Base-by-base conservation (phyloP, 1,140 invertebrate species). In the Asobara japonica region DNA sequence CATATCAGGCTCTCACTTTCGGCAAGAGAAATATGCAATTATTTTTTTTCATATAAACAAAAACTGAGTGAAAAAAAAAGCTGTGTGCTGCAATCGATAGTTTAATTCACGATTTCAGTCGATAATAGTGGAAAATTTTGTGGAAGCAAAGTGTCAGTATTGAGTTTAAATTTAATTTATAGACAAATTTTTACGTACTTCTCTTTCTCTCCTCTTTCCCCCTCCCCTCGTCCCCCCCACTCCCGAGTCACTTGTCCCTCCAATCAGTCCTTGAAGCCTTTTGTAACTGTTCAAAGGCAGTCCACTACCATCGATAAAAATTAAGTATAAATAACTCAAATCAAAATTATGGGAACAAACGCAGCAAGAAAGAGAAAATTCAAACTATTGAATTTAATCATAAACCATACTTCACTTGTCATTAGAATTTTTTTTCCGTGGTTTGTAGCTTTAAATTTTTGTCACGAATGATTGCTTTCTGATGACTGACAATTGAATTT, bases 1-100 rank as follows among this genome's bases (percentile, higher is more conserved):
- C 80, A 82, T 82, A 82, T 82, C 80, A 82, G 69, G 27, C 72
- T 80, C 74, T 73, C 73, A 68, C 61, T 70, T 45, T n/a, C 33
- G 36, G 31, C 25, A 16, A 30, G 13, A 67, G 6, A 36, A 68
- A 64, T 31, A 30, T n/a, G n/a, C n/a, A 22, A 10, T 31, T 10
- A 60, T 30, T 29, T 36, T n/a, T n/a, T n/a, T n/a, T n/a, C n/a
- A n/a, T n/a, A n/a, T n/a, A n/a, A n/a, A 36, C 11, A 36, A 36
- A 5, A 36, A 36, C 11, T 36, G 31, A 36, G 5, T 6, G 5
- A 36, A 36, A 36, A 36, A 11, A 6, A 36, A 36, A 6, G 31
- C n/a, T n/a, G 11, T 36, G 18, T 62, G n/a, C 30, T 3, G 36
- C 38, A 51, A 20, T 51, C 45, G 31, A 27, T 31, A 48, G 41